Conservation (phyloP, 2,888 invertebrate species). For the Chaitophorus viminalis region DNA sequence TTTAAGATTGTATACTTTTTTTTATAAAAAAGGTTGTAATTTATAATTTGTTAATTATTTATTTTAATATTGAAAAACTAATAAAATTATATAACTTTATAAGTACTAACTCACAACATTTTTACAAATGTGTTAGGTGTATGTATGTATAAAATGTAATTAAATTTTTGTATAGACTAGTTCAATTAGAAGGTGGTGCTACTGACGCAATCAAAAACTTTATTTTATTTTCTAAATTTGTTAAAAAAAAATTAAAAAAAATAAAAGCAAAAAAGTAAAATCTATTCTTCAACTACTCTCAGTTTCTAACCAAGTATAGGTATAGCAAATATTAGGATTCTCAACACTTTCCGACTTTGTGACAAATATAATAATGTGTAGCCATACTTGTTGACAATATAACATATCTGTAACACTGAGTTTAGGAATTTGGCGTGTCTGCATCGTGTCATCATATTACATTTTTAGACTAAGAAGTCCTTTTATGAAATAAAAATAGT, state of each 20-base stretch:
- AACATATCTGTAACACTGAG: conserved; percentile 62
- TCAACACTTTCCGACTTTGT: conserved; percentile 20
- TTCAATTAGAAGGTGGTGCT: no score
- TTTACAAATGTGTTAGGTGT: no score
- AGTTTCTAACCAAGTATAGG: conserved; percentile 33
- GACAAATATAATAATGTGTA: conserved; percentile 63
- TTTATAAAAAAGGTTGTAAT: no score
- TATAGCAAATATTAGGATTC: background rate
- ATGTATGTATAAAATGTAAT: no score
- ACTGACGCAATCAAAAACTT: no score
- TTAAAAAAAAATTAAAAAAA: background rate
- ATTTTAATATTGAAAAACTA: no score
- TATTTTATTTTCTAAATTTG: conserved; percentile 27
- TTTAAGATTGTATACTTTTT: no score
- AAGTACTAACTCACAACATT: no score
- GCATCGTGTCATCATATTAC: background rate
- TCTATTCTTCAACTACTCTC: conserved; percentile 43
- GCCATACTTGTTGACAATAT: conserved; percentile 63
- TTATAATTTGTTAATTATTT: no score
- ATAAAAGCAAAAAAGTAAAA: conserved; percentile 49
- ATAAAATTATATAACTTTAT: no score
- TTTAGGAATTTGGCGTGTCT: conserved; percentile 63
- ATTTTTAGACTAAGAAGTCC: background rate
- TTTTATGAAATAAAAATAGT: background rate
- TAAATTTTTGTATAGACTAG: no score